Conservation (phyloP, 2,113 vertebrate species). For the Loxodonta africana region DNA sequence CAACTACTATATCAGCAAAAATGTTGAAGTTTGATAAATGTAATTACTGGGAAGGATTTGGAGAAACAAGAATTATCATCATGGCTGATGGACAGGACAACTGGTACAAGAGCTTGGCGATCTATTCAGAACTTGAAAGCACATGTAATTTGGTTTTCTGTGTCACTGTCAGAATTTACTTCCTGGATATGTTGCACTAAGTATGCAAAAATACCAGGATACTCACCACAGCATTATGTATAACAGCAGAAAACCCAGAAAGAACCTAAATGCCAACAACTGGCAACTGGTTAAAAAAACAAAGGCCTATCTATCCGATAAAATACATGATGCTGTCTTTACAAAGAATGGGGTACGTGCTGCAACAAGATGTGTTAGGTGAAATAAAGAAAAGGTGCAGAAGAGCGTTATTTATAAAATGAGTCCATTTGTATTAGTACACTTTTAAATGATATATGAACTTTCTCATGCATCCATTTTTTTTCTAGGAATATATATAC, state of each 20-base stretch:
- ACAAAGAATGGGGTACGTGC: neutral
- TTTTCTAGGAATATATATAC: neutral
- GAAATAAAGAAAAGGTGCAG: neutral
- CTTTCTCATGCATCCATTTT: neutral
- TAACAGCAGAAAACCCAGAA: neutral
- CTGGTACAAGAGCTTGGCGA: neutral
- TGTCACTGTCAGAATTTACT: neutral
- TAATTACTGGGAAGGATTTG: neutral
- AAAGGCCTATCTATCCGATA: neutral
- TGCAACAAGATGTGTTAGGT: neutral
- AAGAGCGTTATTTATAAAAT: neutral
- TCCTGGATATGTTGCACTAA: neutral
- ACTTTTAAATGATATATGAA: conserved; percentile 22
- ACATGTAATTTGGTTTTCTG: neutral
- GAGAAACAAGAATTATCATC: conserved; percentile 4
- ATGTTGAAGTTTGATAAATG: conserved; percentile 40
- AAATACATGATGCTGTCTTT: neutral
- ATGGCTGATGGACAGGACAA: conserved; percentile 5
- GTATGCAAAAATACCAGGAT: neutral
- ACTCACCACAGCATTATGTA: neutral
- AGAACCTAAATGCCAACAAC: neutral
- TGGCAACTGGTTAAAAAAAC: conserved; percentile 17
- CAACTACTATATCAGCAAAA: conserved; percentile 19
- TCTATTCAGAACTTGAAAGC: neutral
- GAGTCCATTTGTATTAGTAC: neutral